These are phyloP conservation scores for Helobdella robusta DNA, from an alignment of 2,888 invertebrate species.

Conservation along the genomic window DNA sequence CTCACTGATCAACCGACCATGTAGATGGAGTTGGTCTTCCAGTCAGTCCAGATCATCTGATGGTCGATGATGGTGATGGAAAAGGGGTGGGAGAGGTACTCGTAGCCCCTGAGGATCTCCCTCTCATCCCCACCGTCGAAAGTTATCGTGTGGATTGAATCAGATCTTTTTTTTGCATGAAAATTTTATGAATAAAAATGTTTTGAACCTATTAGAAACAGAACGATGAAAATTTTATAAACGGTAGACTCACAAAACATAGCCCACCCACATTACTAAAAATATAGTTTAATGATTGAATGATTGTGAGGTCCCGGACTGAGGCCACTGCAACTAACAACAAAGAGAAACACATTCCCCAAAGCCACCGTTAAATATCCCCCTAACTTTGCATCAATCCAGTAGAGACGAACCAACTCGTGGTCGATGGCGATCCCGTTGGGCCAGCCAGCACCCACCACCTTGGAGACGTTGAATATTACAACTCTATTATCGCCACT, in stretches of 20 bases:
- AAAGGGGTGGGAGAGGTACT: conserved; percentile 72
- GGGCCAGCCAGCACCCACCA: conserved; percentile 63
- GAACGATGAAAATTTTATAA: no score
- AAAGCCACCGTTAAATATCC: no score
- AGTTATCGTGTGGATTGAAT: conserved; percentile 72
- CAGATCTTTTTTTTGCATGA: conserved; percentile 55
- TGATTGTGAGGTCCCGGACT: no score
- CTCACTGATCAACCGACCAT: conserved; percentile 46
- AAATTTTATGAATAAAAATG: not conserved
- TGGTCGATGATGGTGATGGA: conserved; percentile 71
- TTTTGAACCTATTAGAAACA: no score
- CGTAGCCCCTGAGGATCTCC: conserved; percentile 63
- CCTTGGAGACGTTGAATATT: conserved; percentile 55
- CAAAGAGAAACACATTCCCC: no score
- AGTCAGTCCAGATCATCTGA: conserved; percentile 86
- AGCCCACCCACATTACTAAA: no score
- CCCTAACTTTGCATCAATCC: conserved; percentile 69
- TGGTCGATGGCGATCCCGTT: conserved; percentile 75
- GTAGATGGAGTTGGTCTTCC: conserved; percentile 76
- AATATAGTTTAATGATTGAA: no score
- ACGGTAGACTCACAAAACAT: no score
- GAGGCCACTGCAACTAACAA: no score
- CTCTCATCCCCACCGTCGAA: conserved; percentile 69
- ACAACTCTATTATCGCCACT: conserved; percentile 64
- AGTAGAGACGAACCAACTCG: conserved; percentile 65